These are phyloP conservation scores for Psophia crepitans DNA, from an alignment of 2,113 vertebrate species.

Conservation along the genomic window DNA sequence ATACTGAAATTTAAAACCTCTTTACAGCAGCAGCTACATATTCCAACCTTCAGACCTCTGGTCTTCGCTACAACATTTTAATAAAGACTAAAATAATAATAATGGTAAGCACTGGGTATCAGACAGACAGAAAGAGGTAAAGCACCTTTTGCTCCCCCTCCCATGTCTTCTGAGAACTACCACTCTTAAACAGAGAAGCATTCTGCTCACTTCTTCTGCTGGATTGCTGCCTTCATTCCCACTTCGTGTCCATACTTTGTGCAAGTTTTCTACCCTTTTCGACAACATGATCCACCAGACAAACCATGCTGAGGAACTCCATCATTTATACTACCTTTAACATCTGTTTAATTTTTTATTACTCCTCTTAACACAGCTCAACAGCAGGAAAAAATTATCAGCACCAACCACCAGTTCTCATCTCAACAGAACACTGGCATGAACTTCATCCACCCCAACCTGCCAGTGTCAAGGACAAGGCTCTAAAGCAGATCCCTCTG, in stretches of 20 bases:
- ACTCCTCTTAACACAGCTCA: neutral
- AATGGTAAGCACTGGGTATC: neutral
- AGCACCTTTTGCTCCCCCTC: neutral
- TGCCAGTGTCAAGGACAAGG: neutral
- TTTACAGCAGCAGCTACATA: neutral
- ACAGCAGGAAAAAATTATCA: neutral
- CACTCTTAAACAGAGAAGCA: neutral
- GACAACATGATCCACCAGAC: neutral
- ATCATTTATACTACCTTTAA: neutral
- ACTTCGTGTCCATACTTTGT: accelerated
- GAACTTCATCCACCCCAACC: neutral
- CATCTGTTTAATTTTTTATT: neutral
- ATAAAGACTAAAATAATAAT: neutral
- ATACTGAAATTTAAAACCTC: neutral
- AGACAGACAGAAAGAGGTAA: neutral
- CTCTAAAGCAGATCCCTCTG: neutral
- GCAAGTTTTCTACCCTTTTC: neutral
- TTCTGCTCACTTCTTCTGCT: neutral
- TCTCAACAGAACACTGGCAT: neutral
- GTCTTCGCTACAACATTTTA: neutral
- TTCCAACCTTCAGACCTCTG: neutral
- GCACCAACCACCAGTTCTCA: neutral
- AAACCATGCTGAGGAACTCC: neutral
- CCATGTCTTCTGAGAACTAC: neutral
- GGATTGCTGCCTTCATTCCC: neutral